Percentiles rank a stretch among this genome's conserved stretches.
Evolutionary conservation across 2,113 vertebrate genomes (phyloP).

Genomic region (Salminus brasiliensis): DNA sequence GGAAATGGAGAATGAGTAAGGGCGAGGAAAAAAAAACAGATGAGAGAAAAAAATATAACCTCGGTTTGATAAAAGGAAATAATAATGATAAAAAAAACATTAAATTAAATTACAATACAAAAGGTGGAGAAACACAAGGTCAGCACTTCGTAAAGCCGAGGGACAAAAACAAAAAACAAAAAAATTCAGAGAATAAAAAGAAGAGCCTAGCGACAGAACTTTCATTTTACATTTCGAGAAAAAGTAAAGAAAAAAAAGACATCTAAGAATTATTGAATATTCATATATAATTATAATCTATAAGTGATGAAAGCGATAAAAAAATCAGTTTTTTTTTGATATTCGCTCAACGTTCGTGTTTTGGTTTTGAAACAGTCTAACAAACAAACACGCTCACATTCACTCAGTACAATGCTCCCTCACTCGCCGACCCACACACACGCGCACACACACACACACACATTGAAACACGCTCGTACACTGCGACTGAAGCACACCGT

Average conservation of each 20-base stretch:
- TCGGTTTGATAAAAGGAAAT: slow-evolving; percentile 61
- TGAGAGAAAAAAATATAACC: slow-evolving; percentile 60
- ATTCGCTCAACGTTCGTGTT: slow-evolving; percentile 81
- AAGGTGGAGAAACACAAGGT: slow-evolving; percentile 60
- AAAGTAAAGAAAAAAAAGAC: slow-evolving; percentile 65
- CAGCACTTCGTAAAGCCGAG: slow-evolving; percentile 53
- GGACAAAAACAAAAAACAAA: slow-evolving; percentile 58
- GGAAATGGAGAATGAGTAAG: slow-evolving; percentile 38
- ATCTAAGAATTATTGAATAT: slow-evolving; percentile 80
- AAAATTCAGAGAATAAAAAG: slow-evolving; percentile 62
- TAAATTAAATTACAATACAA: slow-evolving; percentile 77
- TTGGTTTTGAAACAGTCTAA: slow-evolving; percentile 84
- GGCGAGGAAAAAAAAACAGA: slow-evolving; percentile 34
- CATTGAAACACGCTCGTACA: slow-evolving; percentile 43
- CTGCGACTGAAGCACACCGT: slow-evolving; percentile 65
- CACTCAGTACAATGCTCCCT: slow-evolving; percentile 53
- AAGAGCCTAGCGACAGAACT: slow-evolving; percentile 65
- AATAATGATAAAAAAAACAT: slow-evolving; percentile 56
- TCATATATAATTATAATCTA: slow-evolving; percentile 81
- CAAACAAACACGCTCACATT: slow-evolving; percentile 67
- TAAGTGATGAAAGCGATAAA: slow-evolving; percentile 78
- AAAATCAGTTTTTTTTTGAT: slow-evolving; percentile 76
- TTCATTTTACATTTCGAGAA: slow-evolving; percentile 65
- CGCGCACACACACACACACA: slow-evolving; percentile 43
- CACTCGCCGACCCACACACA: slow-evolving; percentile 41